phyloP scores from a whole-genome alignment of 2,113 vertebrate genomes.

The Salvelinus alpinus region DNA sequence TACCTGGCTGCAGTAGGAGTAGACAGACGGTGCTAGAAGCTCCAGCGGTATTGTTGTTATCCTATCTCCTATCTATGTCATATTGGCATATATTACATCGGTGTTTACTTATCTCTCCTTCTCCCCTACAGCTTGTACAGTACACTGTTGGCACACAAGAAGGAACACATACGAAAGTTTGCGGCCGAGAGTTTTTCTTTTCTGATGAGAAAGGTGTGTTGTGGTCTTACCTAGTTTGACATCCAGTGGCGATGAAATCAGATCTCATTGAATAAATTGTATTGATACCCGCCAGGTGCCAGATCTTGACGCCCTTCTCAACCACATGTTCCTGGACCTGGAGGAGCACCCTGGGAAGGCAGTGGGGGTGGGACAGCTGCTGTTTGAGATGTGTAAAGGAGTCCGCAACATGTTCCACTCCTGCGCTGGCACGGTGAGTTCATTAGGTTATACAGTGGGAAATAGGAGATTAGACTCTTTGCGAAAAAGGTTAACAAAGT shows the following conservation, averaged over 20 bases:
- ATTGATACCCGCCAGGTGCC: slow-evolving; percentile 76
- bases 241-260: too few species aligned
- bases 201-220: slow-evolving; percentile 91
- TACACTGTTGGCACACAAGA: slow-evolving; percentile 88
- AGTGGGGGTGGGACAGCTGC: slow-evolving; percentile 87
- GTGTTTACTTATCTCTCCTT: slow-evolving; percentile 7
- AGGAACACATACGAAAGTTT: slow-evolving; percentile 93
- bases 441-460: neutral
- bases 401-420: slow-evolving; percentile 96
- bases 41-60: too few species aligned
- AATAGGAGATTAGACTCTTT: too few species aligned
- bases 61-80: neutral
- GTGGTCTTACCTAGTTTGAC: too few species aligned
- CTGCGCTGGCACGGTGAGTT: slow-evolving; percentile 79
- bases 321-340: slow-evolving; percentile 85
- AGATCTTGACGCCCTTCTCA: slow-evolving; percentile 84
- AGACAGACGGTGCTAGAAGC: too few species aligned
- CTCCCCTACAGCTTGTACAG: slow-evolving; percentile 85
- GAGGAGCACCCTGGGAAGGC: slow-evolving; percentile 81
- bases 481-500: too few species aligned
- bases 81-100: neutral
- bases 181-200: slow-evolving; percentile 98
- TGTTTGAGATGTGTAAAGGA: slow-evolving; percentile 97
- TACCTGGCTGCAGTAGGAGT: too few species aligned
- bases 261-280: too few species aligned